Base-by-base conservation (phyloP, 1,140 invertebrate genomes). In the Laodelphax striatellus region DNA sequence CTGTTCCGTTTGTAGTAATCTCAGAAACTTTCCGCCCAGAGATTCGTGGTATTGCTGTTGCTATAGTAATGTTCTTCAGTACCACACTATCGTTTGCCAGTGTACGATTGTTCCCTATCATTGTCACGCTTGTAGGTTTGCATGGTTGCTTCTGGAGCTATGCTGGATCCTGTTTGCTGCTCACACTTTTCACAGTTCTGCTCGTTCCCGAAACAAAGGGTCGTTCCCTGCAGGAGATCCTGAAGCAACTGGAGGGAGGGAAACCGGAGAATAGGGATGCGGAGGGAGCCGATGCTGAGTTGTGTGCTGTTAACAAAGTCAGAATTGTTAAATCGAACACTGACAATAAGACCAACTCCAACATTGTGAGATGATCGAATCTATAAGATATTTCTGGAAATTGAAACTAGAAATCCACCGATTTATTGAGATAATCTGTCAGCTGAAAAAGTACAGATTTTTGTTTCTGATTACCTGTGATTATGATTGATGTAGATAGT, bases 1-100 rank as follows among this genome's bases (percentile, higher is more conserved):
- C 72, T 2, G 68, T 80, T 52, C 83, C 84, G 0, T 82, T 80
- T 66, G 71, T 86, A 1, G 68, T 85, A 0, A 75, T 80, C 46
- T 76, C 81, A 0, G 85, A 87, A 69, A 75, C 85, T 14, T 83
- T 86, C 61, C 77, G 76, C 5, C 66, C 73, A 41, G 69, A 78
- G 63, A 65, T 77, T 0, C 63, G 74, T 44, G 74, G 77, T 34
- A 59, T 76, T 17, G 79, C 75, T 1, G 62, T 82, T 6, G 73
- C 76, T 0, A 66, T 77, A 6, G 63, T 75, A 17, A 61, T 63
- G 5, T 70, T 72, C 50, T 71, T 78, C 34, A 82, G 82, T 77
- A 41, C 69, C 0, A 60, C 70, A 14, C 50, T 63, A 21, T 77
- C 77, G 4, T 84, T 84, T 65, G 3, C 79, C 0, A 70, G 82